These are phyloP conservation scores for Neolamprologus brichardi DNA, from an alignment of 2,113 vertebrate genomes.

Conservation along the genomic window DNA sequence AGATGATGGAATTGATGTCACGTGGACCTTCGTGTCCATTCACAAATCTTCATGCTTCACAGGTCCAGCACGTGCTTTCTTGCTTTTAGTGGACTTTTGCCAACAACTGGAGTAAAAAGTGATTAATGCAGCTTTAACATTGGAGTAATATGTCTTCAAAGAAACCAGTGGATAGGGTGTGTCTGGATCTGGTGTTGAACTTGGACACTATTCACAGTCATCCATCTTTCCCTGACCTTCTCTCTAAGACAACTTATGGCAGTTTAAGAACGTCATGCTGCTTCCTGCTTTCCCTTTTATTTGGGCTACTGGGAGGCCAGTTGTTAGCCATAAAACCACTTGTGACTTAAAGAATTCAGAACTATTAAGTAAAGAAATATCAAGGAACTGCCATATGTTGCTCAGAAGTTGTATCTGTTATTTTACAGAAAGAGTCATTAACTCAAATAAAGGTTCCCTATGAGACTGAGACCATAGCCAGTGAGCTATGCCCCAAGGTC, in stretches of 20 bases:
- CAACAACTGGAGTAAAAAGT: not conserved
- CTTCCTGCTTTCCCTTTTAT: not conserved
- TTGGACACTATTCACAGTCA: not conserved
- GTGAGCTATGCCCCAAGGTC: not conserved
- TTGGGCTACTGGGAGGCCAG: not conserved
- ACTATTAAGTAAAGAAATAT: not conserved
- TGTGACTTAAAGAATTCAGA: not conserved
- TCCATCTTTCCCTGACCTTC: not conserved
- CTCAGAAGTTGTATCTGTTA: not conserved
- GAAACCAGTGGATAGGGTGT: not conserved
- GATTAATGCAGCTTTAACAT: not conserved
- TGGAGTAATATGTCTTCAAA: not conserved
- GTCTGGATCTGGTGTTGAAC: not conserved
- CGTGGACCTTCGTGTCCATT: not conserved
- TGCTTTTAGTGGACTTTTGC: not conserved
- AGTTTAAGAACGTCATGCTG: not conserved
- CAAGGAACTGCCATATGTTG: not conserved
- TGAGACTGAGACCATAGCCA: not conserved
- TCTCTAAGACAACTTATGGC: not conserved
- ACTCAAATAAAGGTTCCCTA: not conserved
- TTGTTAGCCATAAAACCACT: not conserved
- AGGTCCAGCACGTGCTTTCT: not conserved
- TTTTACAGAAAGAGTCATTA: not conserved
- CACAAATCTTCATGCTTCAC: not conserved
- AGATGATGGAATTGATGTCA: not conserved